phyloP scores from a whole-genome alignment of 2,888 invertebrate genomes.

The Rhingia rostrata region DNA sequence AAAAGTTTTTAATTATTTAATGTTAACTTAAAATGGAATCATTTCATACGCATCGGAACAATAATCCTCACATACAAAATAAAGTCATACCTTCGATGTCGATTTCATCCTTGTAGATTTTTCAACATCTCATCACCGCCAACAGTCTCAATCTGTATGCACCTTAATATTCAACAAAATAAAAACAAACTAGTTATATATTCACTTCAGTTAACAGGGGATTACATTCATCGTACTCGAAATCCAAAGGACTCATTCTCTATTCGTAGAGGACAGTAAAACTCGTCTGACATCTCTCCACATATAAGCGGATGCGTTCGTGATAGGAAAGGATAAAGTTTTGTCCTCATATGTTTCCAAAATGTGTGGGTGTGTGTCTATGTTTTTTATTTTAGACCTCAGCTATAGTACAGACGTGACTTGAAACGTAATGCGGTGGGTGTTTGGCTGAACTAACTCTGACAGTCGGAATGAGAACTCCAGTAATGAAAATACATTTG shows the following conservation, averaged over 20 bases:
- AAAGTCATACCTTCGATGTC: background rate
- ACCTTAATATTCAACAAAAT: conserved; percentile 11
- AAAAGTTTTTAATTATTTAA: no score
- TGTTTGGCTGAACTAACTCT: conserved; percentile 40
- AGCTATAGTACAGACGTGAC: conserved; percentile 67
- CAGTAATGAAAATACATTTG: conserved; percentile 65
- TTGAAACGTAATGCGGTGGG: conserved; percentile 49
- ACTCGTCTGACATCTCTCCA: conserved; percentile 24
- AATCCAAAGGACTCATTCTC: conserved; percentile 32
- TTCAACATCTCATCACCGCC: conserved; percentile 3
- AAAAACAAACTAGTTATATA: conserved; percentile 46
- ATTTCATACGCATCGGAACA: no score
- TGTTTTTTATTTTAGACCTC: conserved; percentile 45
- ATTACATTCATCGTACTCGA: conserved; percentile 67
- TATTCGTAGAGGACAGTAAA: conserved; percentile 18
- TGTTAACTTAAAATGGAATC: no score
- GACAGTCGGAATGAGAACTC: conserved; percentile 57
- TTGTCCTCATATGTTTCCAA: conserved; percentile 55
- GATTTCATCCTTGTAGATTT: conserved; percentile 5
- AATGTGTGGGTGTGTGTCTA: background rate
- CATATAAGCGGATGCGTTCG: conserved; percentile 54
- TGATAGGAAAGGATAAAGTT: conserved; percentile 69
- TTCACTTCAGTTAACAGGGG: conserved; percentile 67
- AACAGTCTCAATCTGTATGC: background rate
- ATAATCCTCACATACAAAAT: no score